These are phyloP conservation scores for Phoeniculus purpureus DNA, from an alignment of 2,797 vertebrate genomes.

Conservation along the genomic window DNA sequence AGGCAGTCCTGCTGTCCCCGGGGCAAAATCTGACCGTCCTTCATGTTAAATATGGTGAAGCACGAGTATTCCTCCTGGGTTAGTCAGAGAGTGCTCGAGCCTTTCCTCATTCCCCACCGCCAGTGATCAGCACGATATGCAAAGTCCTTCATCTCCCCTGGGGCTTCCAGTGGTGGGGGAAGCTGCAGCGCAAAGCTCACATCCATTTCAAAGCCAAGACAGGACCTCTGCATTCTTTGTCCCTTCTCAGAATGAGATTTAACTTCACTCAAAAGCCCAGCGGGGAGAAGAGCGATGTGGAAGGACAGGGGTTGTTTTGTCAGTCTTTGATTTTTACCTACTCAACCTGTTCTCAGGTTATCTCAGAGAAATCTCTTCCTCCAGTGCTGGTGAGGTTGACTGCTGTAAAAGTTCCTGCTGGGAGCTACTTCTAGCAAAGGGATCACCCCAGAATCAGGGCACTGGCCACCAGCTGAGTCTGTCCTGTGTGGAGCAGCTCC, in stretches of 20 bases:
- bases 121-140: background rate
- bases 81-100: background rate
- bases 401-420: background rate
- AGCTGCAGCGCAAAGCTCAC: background rate
- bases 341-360: background rate
- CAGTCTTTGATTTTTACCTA: background rate
- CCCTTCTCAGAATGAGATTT: background rate
- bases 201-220: background rate
- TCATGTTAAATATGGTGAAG: background rate
- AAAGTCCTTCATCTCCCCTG: background rate
- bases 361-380: background rate
- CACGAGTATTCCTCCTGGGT: background rate
- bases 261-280: background rate
- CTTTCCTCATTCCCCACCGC: conserved; percentile 30
- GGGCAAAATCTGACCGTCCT: background rate
- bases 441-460: background rate
- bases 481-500: background rate
- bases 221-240: background rate
- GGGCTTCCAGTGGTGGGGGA: background rate
- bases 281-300: background rate
- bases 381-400: background rate
- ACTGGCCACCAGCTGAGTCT: background rate
- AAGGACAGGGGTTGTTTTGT: background rate
- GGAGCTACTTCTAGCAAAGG: background rate
- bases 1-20: background rate